Percentiles rank a stretch among this genome's conserved stretches.
Evolutionary conservation across 1,140 invertebrate genomes (phyloP).

Genomic region (Mizuhopecten yessoensis): DNA sequence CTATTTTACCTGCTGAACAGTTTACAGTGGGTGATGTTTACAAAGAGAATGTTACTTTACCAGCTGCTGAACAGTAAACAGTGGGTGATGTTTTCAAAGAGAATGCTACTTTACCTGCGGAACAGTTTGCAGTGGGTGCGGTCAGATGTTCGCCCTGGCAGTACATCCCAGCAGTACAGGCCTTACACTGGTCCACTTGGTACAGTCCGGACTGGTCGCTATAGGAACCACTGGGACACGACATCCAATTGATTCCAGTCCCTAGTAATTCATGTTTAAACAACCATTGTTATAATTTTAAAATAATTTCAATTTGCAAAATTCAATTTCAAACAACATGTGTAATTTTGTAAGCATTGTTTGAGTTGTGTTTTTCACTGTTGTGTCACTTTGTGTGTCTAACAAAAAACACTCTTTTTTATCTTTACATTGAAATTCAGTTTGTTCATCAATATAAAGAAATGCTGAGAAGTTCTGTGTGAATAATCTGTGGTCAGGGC

Average conservation of each 20-base stretch:
- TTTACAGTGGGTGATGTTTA: too few species aligned
- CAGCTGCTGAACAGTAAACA: constrained; percentile 75
- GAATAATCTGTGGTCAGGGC: too few species aligned
- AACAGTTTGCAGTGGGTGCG: constrained; percentile 73
- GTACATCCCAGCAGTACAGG: constrained; percentile 77
- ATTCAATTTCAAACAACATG: background rate
- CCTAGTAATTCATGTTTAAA: constrained; percentile 64
- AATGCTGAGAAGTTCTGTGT: too few species aligned
- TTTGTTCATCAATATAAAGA: too few species aligned
- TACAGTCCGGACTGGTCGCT: constrained; percentile 70
- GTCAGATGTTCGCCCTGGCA: constrained; percentile 74
- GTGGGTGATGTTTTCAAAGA: too few species aligned
- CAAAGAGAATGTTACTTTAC: constrained; percentile 52
- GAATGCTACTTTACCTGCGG: constrained; percentile 65
- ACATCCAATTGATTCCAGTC: constrained; percentile 77
- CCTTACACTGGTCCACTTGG: constrained; percentile 71
- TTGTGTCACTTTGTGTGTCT: too few species aligned
- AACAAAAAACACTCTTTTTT: too few species aligned
- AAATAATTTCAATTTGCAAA: background rate
- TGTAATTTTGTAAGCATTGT: too few species aligned
- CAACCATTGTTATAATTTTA: background rate
- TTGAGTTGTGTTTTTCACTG: too few species aligned
- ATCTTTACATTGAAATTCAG: too few species aligned
- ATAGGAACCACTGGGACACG: constrained; percentile 79
- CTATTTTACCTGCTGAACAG: too few species aligned